These are phyloP conservation scores for Drosophila kikkawai DNA, from an alignment of 1,140 invertebrate species.

Conservation along the genomic window DNA sequence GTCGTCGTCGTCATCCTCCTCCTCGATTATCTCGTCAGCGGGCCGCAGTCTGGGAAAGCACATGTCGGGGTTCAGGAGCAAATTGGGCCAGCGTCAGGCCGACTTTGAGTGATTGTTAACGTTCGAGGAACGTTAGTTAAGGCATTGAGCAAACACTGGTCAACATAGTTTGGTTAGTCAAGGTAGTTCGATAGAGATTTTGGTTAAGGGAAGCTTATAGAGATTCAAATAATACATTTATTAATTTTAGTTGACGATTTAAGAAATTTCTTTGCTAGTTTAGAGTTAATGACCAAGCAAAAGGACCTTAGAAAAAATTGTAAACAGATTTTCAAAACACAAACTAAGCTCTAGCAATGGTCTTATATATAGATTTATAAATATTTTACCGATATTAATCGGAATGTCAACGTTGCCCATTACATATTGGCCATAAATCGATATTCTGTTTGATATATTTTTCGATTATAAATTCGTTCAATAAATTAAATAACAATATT, in stretches of 20 bases:
- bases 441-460: not conserved
- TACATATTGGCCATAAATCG: no score
- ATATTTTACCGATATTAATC: no score
- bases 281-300: no score
- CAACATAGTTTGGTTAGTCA: slow-evolving; percentile 1
- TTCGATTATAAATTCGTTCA: not conserved
- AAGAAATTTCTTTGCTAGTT: no score
- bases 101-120: slow-evolving; percentile 62
- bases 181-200: no score
- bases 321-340: not conserved
- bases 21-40: slow-evolving; percentile 55
- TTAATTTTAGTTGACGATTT: not conserved
- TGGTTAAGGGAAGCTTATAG: no score
- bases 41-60: slow-evolving; percentile 80
- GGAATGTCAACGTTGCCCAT: no score
- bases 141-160: slow-evolving; percentile 32
- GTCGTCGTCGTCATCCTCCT: slow-evolving; percentile 27
- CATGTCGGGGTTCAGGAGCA: slow-evolving; percentile 84
- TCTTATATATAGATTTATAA: no score
- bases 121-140: slow-evolving; percentile 28
- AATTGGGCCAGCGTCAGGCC: slow-evolving; percentile 67
- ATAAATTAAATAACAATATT: no score
- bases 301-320: not conserved
- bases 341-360: no score
- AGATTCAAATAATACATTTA: not conserved